A percentile compares a stretch with the other conserved stretches of the same genome.
These are phyloP conservation scores for Siniperca scherzeri DNA, from an alignment of 2,797 vertebrate species.

Conservation along the genomic window DNA sequence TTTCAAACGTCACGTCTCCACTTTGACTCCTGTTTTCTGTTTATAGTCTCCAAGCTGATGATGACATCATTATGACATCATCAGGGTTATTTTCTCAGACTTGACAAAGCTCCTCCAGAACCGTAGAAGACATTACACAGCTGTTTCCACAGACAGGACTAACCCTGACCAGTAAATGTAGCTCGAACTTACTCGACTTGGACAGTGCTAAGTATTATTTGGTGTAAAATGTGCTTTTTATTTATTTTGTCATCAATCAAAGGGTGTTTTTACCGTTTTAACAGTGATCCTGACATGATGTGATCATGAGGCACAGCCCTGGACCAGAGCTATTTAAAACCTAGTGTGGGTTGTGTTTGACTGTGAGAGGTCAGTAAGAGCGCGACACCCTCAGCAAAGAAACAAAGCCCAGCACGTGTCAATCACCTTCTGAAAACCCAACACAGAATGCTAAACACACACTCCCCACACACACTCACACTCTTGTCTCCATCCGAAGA, in stretches of 20 bases:
- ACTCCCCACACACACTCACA: not conserved
- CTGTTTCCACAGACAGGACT: not conserved
- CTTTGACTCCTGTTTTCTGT: not conserved
- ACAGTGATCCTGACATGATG: not conserved
- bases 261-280: not conserved
- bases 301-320: not conserved
- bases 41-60: not conserved
- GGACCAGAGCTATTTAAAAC: conserved; percentile 19
- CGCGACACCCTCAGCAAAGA: not conserved
- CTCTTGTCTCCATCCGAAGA: not conserved
- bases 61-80: not conserved
- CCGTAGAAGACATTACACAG: not conserved
- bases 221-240: not conserved
- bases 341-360: not conserved
- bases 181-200: not conserved
- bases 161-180: not conserved
- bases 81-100: not conserved
- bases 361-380: not conserved
- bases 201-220: not conserved
- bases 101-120: not conserved
- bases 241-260: conserved; percentile 19
- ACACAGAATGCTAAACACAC: not conserved
- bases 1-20: not conserved
- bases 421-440: not conserved
- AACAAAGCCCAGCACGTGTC: not conserved